Base-by-base conservation (phyloP, 2,797 vertebrate species). In the Myotis vivesi region DNA sequence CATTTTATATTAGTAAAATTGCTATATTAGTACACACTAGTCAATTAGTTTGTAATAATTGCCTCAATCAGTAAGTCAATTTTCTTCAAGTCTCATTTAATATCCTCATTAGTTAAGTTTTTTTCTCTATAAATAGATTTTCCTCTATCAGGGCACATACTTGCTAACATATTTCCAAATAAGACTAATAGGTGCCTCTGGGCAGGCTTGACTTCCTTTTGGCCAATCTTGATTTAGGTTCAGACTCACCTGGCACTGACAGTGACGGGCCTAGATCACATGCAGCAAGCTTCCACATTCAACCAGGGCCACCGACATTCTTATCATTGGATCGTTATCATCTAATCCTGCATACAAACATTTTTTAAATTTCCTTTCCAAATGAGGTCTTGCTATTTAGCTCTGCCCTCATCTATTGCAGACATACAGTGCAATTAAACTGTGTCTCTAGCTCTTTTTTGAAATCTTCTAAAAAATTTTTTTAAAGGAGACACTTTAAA, bases 61-160 rank as follows among this genome's bases (percentile, higher is more conserved):
- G 44, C 41, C 55, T 91, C 22, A 57, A 71, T 73, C 44, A 62
- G 64, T 49, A 72, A 87, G 83, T 76, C 41, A 83, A 7, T 83
- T 88, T 87, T 86, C 82, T 89, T 72, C 9, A 91, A 82, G 66
- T 80, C 55, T 93, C 64, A 53, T 87, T 97, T 80, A 88, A n/a
- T 71, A 87, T n/a, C 30, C 2, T 89, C 76, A 75, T 80, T 86
- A 59, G 46, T 80, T 87, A 89, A 91, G 46, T 91, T 8, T 72
- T 72, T 95, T 91, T 84, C 80, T 89, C 28, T 89, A 33, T 72
- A 66, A 80, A 80, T n/a, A 66, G 19, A 55, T 73, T 93, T 91
- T 93, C 57, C 80, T 87, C 81, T 89, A 83, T 81, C 28, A 55
- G 30, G 20, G 16, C 5, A 64, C 69, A 87, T 59, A 79, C 15